Conservation (phyloP, 2,113 vertebrate genomes). For the Spermophilus dauricus region DNA sequence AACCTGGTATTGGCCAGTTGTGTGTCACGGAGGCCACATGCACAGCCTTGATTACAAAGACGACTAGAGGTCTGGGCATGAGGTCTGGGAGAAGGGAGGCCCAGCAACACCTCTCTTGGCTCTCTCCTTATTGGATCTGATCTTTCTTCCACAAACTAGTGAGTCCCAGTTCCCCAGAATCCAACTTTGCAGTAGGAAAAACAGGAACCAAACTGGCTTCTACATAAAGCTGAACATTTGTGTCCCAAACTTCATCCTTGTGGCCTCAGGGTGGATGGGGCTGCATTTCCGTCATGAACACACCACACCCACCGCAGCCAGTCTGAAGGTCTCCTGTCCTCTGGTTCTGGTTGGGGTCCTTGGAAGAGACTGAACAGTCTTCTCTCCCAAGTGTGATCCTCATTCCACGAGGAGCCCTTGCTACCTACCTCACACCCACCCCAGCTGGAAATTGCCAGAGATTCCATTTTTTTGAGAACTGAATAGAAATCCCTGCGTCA, state of each 20-base stretch:
- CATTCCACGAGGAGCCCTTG: neutral
- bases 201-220: neutral
- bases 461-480: constrained; percentile 59
- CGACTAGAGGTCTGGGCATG: accelerated
- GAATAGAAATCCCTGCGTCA: constrained; percentile 65
- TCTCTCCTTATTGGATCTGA: neutral
- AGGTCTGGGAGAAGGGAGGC: neutral
- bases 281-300: neutral
- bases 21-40: accelerated
- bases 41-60: neutral
- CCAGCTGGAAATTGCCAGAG: constrained; percentile 68
- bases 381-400: neutral
- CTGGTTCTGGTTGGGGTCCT: accelerated
- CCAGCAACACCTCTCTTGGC: neutral
- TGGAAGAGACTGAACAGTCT: neutral
- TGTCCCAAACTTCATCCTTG: neutral
- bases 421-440: neutral
- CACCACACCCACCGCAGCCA: accelerated
- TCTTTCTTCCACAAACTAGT: neutral
- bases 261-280: accelerated
- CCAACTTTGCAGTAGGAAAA: neutral
- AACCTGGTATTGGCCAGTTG: neutral
- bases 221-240: no score
- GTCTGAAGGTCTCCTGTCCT: neutral
- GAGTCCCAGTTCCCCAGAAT: neutral